Evolutionary conservation across 1,140 invertebrate species (phyloP).

Genomic region (Augochlora pura): DNA sequence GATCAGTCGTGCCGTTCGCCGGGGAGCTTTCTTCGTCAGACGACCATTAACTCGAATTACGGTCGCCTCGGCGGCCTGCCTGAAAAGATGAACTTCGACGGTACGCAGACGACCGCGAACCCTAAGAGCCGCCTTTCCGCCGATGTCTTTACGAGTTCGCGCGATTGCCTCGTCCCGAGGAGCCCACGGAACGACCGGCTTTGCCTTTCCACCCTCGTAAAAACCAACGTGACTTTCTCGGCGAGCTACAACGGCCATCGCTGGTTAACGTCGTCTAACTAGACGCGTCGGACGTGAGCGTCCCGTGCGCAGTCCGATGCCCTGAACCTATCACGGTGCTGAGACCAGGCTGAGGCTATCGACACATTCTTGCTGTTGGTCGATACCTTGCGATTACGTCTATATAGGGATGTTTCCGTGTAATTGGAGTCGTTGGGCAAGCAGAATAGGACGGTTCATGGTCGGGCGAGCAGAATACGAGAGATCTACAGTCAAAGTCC

Average conservation of each 20-base stretch:
- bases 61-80: slow-evolving; percentile 53
- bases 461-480: no score
- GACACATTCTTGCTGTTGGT: no score
- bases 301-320: no score
- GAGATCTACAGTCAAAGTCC: no score
- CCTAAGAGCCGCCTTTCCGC: background rate
- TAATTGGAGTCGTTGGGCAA: no score
- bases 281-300: background rate
- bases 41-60: slow-evolving; percentile 67
- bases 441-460: no score
- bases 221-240: slow-evolving; percentile 47
- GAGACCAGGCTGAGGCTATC: no score
- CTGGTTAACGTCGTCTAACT: background rate
- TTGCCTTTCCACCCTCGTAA: slow-evolving; percentile 41
- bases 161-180: background rate
- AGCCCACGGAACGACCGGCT: background rate
- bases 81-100: slow-evolving; percentile 59
- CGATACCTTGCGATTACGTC: no score
- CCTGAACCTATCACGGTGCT: no score
- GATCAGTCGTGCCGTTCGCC: slow-evolving; percentile 50
- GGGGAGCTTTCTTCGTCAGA: slow-evolving; percentile 53
- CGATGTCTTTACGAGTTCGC: slow-evolving; percentile 46
- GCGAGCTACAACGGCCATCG: background rate
- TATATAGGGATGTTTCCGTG: no score
- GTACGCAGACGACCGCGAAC: slow-evolving; percentile 44